Conservation (phyloP, 2,797 vertebrate genomes). For the Lutjanus campechanus region DNA sequence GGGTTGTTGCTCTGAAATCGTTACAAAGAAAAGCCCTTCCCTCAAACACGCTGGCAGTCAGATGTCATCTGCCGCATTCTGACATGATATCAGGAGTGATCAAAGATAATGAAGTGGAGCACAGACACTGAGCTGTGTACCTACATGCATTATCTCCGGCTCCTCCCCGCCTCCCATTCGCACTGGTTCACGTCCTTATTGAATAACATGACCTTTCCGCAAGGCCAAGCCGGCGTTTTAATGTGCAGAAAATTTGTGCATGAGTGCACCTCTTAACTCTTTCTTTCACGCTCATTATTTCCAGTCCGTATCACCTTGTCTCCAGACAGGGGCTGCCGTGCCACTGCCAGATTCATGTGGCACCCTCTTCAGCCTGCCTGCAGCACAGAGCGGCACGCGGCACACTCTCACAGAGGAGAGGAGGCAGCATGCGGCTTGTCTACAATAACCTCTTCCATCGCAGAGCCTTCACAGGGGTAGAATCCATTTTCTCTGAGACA, state of each 20-base stretch:
- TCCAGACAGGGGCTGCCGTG: conserved; percentile 73
- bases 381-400: conserved; percentile 53
- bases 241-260: conserved; percentile 84
- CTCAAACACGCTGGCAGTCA: conserved; percentile 75
- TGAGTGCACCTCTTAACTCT: conserved; percentile 84
- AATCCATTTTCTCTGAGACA: conserved; percentile 59
- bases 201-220: conserved; percentile 86
- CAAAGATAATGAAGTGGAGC: conserved; percentile 81
- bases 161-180: conserved; percentile 67
- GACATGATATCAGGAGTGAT: conserved; percentile 79
- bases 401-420: conserved; percentile 16
- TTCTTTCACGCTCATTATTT: conserved; percentile 86
- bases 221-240: conserved; percentile 80
- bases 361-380: conserved; percentile 57
- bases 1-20: conserved; percentile 62
- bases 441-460: conserved; percentile 46
- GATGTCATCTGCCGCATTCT: conserved; percentile 76
- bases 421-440: conserved; percentile 37
- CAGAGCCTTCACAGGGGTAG: conserved; percentile 35
- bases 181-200: conserved; percentile 80
- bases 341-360: conserved; percentile 72
- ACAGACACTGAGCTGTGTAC: conserved; percentile 73
- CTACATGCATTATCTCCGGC: conserved; percentile 73
- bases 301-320: conserved; percentile 85
- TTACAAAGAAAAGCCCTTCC: conserved; percentile 66